Conservation (phyloP, 64 coral and sea anemone species). For the Catalaphyllia jardinei region DNA sequence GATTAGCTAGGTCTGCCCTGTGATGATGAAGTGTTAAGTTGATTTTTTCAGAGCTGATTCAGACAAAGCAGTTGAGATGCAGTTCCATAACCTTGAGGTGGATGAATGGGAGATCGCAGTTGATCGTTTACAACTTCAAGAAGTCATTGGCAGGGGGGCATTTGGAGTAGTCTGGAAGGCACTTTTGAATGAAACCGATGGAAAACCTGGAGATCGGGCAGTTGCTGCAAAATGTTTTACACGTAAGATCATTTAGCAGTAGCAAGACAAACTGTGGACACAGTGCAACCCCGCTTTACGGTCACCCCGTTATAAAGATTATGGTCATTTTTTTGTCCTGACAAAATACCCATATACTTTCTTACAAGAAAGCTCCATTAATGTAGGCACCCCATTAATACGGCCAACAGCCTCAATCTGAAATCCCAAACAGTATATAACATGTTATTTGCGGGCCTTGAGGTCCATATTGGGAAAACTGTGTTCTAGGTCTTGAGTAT, state of each 20-base stretch:
- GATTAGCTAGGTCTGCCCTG: too few relatives aligned
- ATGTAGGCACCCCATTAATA: too few relatives aligned
- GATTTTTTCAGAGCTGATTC: not conserved
- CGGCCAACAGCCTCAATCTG: too few relatives aligned
- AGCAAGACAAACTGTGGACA: not conserved
- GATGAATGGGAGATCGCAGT: not conserved
- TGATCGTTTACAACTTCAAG: not conserved
- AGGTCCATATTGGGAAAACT: too few relatives aligned
- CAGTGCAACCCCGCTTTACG: not conserved
- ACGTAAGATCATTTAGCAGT: not conserved
- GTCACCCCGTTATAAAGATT: too few relatives aligned
- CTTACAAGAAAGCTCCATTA: too few relatives aligned
- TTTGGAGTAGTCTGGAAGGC: slow-evolving; percentile 2
- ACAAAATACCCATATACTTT: too few relatives aligned
- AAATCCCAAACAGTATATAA: too few relatives aligned
- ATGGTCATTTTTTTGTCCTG: too few relatives aligned
- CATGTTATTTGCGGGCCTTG: too few relatives aligned
- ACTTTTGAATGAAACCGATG: not conserved
- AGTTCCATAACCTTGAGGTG: not conserved
- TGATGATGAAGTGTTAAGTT: too few relatives aligned
- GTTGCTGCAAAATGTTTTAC: not conserved
- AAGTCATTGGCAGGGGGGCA: not conserved
- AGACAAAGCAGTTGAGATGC: not conserved
- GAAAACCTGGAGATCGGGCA: not conserved
- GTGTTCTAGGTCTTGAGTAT: too few relatives aligned